These are phyloP conservation scores for Cladorhizidae sp. DNA, from an alignment of 37 sponge, comb jelly and placozoan species.

Conservation along the genomic window DNA sequence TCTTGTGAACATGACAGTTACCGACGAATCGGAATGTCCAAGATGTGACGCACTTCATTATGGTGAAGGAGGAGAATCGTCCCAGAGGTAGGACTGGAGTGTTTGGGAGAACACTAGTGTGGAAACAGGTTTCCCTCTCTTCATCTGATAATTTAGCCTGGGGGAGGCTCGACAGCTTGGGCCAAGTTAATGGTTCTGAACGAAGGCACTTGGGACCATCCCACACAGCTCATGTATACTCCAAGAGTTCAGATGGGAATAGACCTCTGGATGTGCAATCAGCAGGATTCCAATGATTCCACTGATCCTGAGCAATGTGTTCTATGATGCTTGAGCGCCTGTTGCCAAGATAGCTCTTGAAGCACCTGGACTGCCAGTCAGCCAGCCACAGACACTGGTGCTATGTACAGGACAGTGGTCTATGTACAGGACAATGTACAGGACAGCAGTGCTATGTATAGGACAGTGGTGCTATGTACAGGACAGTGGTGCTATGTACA, in stretches of 20 bases:
- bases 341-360: slow-evolving; percentile 25
- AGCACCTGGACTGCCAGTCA: slow-evolving; percentile 14
- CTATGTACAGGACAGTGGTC: no score
- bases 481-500: no score
- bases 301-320: slow-evolving; percentile 1
- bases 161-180: not conserved
- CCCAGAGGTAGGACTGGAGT: not conserved
- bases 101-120: not conserved
- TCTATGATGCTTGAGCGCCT: slow-evolving; percentile 7
- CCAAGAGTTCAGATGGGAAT: slow-evolving; percentile 17
- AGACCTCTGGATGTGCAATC: slow-evolving; percentile 20
- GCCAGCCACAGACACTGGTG: slow-evolving; percentile 9
- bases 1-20: not conserved
- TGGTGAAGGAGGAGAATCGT: not conserved
- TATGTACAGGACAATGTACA: no score
- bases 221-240: slow-evolving; percentile 24
- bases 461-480: no score
- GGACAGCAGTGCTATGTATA: no score
- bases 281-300: slow-evolving; percentile 28
- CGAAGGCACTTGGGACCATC: not conserved
- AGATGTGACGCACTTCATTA: slow-evolving; percentile 3
- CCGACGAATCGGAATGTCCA: not conserved
- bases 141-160: not conserved
- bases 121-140: slow-evolving; percentile 5
- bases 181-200: not conserved